Conservation (phyloP, 1,140 invertebrate species). For the Zaprionus nigranus region DNA sequence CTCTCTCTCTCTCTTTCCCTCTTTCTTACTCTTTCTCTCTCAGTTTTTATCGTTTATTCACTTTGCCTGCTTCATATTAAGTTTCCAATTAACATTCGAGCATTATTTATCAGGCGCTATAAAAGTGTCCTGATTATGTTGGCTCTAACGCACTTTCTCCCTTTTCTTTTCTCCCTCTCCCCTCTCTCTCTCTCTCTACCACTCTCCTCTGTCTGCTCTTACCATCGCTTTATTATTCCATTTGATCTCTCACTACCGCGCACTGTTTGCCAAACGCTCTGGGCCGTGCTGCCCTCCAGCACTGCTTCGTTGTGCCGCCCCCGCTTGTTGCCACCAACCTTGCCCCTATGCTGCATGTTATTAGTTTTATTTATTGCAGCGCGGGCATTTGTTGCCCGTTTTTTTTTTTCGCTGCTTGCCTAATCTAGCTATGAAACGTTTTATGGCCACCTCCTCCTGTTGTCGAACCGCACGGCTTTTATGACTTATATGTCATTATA, state of each 20-base stretch:
- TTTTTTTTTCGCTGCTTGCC: conserved; percentile 24
- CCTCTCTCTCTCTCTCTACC: not conserved
- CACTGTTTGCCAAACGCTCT: conserved; percentile 24
- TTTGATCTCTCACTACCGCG: conserved; percentile 55
- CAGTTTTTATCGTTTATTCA: not conserved
- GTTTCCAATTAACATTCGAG: conserved; percentile 81
- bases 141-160: conserved; percentile 16
- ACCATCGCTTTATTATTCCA: conserved; percentile 58
- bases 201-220: not conserved
- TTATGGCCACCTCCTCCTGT: conserved; percentile 45
- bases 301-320: too few relatives aligned
- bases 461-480: conserved; percentile 12
- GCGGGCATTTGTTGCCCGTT: not conserved
- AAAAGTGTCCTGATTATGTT: conserved; percentile 81
- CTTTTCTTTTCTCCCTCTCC: not conserved
- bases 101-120: conserved; percentile 79
- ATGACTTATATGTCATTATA: conserved; percentile 37
- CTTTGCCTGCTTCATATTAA: conserved; percentile 55
- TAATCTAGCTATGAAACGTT: conserved; percentile 68
- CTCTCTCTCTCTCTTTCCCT: not conserved
- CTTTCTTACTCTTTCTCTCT: not conserved
- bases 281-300: not conserved
- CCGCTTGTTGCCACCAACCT: not conserved
- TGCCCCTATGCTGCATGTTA: conserved; percentile 32
- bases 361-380: conserved; percentile 75